These are phyloP conservation scores for Crotalus viridis DNA, from an alignment of 2,113 vertebrate genomes.

Conservation along the genomic window DNA sequence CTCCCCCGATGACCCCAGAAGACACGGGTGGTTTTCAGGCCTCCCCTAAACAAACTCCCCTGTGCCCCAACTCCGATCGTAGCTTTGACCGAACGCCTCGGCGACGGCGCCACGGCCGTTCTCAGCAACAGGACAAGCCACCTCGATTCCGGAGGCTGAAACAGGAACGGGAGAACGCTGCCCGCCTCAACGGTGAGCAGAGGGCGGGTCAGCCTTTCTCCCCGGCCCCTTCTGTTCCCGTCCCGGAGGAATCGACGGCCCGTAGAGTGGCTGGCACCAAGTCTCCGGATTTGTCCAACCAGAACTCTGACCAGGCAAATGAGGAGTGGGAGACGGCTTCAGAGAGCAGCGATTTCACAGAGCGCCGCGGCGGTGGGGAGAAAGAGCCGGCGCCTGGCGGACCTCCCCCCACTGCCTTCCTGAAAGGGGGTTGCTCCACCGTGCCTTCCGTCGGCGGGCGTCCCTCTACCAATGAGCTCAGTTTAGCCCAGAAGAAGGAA, in stretches of 20 bases:
- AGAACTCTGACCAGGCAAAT: conserved; percentile 93
- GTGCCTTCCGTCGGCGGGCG: conserved; percentile 64
- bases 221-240: neutral
- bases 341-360: conserved; percentile 91
- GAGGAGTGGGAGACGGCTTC: conserved; percentile 94
- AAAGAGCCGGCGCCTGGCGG: conserved; percentile 53
- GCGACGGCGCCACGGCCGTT: conserved; percentile 80
- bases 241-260: neutral
- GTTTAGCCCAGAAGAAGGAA: conserved; percentile 66
- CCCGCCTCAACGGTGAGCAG: conserved; percentile 75
- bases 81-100: conserved; percentile 80
- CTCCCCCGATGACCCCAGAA: conserved; percentile 48
- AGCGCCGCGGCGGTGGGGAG: conserved; percentile 77
- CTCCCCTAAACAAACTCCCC: conserved; percentile 47
- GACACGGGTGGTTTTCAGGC: conserved; percentile 47
- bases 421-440: conserved; percentile 50
- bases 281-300: conserved; percentile 89
- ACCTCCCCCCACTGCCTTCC: conserved; percentile 44
- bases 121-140: conserved; percentile 91
- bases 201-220: conserved; percentile 30
- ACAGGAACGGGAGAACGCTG: conserved; percentile 85
- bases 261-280: conserved; percentile 75
- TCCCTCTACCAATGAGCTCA: conserved; percentile 68
- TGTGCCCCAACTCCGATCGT: conserved; percentile 42
- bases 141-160: conserved; percentile 89